Percentiles rank a stretch among this genome's conserved stretches.
Conservation (phyloP, 2,113 vertebrate genomes). For the Pycnonotus jocosus region DNA sequence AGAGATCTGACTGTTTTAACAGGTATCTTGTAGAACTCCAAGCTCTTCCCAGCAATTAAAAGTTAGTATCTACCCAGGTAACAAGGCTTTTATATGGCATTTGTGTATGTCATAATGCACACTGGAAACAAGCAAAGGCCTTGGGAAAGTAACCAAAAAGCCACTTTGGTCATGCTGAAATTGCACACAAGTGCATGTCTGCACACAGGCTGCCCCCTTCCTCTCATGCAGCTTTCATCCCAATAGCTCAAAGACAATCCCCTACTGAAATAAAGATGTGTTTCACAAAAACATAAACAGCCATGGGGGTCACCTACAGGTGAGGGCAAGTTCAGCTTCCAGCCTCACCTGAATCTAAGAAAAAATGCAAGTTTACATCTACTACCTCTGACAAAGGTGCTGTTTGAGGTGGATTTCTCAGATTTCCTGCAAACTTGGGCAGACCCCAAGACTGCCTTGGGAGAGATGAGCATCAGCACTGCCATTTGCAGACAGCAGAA, state of each 20-base stretch:
- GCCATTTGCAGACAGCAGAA: neutral
- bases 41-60: neutral
- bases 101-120: neutral
- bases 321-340: neutral
- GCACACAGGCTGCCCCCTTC: neutral
- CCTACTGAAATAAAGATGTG: neutral
- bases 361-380: neutral
- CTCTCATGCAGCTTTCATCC: neutral
- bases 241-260: neutral
- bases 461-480: neutral
- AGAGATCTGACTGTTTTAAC: neutral
- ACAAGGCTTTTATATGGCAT: neutral
- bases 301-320: neutral
- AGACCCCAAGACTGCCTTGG: neutral
- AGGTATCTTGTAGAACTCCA: neutral
- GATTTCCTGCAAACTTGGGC: neutral
- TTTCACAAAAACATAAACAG: neutral
- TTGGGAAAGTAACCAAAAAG: neutral
- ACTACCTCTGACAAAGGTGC: neutral
- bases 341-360: neutral
- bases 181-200: neutral
- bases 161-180: neutral
- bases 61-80: neutral
- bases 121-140: neutral
- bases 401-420: neutral